Percentiles rank a stretch among this genome's conserved stretches.
These are phyloP conservation scores for Drosophila sproati DNA, from an alignment of 1,140 invertebrate genomes.

Conservation along the genomic window DNA sequence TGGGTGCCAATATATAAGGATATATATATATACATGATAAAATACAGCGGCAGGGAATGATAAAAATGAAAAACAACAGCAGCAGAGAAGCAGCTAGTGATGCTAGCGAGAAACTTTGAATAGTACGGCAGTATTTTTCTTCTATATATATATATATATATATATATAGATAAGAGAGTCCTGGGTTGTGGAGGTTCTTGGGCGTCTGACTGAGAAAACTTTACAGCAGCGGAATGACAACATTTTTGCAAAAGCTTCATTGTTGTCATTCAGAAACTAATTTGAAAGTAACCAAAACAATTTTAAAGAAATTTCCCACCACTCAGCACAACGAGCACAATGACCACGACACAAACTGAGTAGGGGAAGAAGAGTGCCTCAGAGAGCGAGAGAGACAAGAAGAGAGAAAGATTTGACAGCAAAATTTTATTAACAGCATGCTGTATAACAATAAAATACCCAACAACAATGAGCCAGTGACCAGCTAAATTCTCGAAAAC, in stretches of 20 bases:
- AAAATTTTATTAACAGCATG: conserved; percentile 83
- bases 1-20: conserved; percentile 55
- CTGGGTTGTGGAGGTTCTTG: neutral
- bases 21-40: conserved; percentile 51
- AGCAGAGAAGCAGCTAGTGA: conserved; percentile 14
- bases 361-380: neutral
- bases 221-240: conserved; percentile 82
- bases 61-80: conserved; percentile 71
- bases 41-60: conserved; percentile 53
- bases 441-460: conserved; percentile 73
- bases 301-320: conserved; percentile 83
- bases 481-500: conserved; percentile 44
- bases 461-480: conserved; percentile 38
- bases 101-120: conserved; percentile 63
- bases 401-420: conserved; percentile 58
- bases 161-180: conserved; percentile 2
- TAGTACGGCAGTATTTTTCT: conserved; percentile 59
- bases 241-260: conserved; percentile 84
- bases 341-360: conserved; percentile 8
- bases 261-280: conserved; percentile 84
- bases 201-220: conserved; percentile 55
- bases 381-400: conserved; percentile 14
- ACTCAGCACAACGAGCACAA: conserved; percentile 49
- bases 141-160: neutral
- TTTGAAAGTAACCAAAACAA: conserved; percentile 84